Percentiles rank a stretch among this genome's conserved stretches.
Evolutionary conservation across 2,797 vertebrate genomes (phyloP).

Genomic region (Scolopax rusticola): DNA sequence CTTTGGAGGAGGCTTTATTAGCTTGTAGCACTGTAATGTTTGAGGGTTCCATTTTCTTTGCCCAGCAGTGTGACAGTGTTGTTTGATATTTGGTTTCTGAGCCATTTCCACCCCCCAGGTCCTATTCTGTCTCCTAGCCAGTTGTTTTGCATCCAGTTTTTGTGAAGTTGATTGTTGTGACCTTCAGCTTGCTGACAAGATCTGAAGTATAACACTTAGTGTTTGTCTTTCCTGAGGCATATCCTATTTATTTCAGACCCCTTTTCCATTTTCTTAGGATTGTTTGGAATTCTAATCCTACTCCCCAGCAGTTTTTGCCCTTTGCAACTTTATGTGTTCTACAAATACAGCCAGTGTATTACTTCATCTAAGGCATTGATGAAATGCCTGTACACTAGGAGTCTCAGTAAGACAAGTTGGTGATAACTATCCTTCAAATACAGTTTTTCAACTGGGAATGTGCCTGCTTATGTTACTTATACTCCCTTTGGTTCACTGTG

Average conservation of each 20-base stretch:
- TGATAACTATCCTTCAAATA: not conserved
- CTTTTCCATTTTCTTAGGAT: not conserved
- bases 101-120: not conserved
- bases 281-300: conserved; percentile 7
- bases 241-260: conserved; percentile 1
- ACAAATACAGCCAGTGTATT: not conserved
- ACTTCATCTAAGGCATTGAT: not conserved
- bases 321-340: not conserved
- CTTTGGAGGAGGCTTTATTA: not conserved
- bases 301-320: not conserved
- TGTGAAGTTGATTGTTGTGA: conserved; percentile 16
- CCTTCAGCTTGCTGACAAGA: conserved; percentile 6
- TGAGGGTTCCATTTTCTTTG: not conserved
- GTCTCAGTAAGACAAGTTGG: not conserved
- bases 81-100: conserved; percentile 8
- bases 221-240: not conserved
- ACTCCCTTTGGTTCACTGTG: not conserved
- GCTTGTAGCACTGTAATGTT: not conserved
- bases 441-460: not conserved
- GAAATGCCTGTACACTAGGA: not conserved
- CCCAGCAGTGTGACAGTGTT: not conserved
- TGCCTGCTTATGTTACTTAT: not conserved
- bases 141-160: conserved; percentile 22
- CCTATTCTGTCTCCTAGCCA: not conserved
- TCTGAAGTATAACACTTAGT: not conserved